Percentiles rank a stretch among this genome's conserved stretches.
Conservation (phyloP, 2,888 invertebrate species). For the Bembecia ichneumoniformis region DNA sequence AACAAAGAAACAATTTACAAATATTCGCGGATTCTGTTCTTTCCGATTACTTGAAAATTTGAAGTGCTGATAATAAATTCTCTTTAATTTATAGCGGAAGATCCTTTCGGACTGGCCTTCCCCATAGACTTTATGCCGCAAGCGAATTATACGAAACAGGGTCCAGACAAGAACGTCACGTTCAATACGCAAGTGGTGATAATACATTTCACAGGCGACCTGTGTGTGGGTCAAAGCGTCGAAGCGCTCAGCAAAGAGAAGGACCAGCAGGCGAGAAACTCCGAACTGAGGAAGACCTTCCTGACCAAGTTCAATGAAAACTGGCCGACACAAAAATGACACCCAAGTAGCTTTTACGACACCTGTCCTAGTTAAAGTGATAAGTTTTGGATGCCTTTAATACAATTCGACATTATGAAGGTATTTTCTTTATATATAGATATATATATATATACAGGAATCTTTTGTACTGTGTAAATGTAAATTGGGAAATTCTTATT, state of each 20-base stretch:
- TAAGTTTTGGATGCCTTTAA: background rate
- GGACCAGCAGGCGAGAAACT: constrained; percentile 76
- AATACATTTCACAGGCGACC: constrained; percentile 75
- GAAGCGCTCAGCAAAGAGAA: constrained; percentile 76
- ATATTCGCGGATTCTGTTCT: too few species aligned
- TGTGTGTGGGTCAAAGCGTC: constrained; percentile 65
- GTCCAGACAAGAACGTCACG: constrained; percentile 57
- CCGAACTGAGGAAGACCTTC: constrained; percentile 73
- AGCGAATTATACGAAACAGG: constrained; percentile 39
- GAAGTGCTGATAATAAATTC: too few species aligned
- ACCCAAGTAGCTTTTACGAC: constrained; percentile 19
- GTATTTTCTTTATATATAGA: constrained; percentile 7
- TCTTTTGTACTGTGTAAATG: constrained; percentile 15
- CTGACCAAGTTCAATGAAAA: constrained; percentile 62
- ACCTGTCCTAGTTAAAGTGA: constrained; percentile 15
- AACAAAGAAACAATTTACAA: too few species aligned
- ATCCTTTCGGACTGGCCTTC: constrained; percentile 31
- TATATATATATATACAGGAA: constrained; percentile 13
- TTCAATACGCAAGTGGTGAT: constrained; percentile 74
- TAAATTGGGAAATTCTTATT: background rate
- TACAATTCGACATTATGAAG: background rate
- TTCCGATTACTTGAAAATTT: too few species aligned
- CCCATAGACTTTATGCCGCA: constrained; percentile 46
- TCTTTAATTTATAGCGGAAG: too few species aligned
- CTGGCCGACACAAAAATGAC: constrained; percentile 60